These are phyloP conservation scores for Notodonta ziczac DNA, from an alignment of 2,888 invertebrate species.

Conservation along the genomic window DNA sequence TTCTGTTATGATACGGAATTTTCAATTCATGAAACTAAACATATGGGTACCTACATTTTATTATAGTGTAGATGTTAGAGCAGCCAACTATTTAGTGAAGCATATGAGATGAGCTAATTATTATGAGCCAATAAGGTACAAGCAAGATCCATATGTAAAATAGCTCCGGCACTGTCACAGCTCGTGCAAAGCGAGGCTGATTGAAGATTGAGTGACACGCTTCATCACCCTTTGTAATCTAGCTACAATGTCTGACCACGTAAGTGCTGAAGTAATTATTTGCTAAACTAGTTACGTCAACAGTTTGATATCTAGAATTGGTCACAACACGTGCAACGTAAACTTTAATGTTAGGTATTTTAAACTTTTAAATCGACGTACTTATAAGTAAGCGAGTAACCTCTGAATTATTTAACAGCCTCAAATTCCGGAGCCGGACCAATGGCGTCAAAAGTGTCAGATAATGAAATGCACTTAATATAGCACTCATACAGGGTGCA, in stretches of 20 bases:
- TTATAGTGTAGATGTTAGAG: too few relatives aligned
- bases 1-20: not conserved
- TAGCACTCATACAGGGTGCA: too few relatives aligned
- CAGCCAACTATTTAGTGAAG: not conserved
- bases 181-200: not conserved
- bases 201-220: conserved; percentile 45
- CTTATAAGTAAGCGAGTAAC: too few relatives aligned
- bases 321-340: conserved; percentile 4
- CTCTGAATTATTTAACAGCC: too few relatives aligned
- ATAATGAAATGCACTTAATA: too few relatives aligned
- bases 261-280: conserved; percentile 36
- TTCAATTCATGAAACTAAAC: too few relatives aligned
- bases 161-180: not conserved
- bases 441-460: too few relatives aligned
- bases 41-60: too few relatives aligned
- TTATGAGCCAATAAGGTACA: not conserved
- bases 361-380: too few relatives aligned
- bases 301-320: conserved; percentile 16
- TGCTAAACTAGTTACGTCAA: conserved; percentile 38
- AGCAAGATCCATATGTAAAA: not conserved
- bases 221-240: conserved; percentile 53
- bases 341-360: too few relatives aligned
- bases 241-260: conserved; percentile 37
- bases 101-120: too few relatives aligned
- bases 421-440: too few relatives aligned